Evolutionary conservation across 2,888 invertebrate species (phyloP).

Genomic region (Limnephilus auricula): DNA sequence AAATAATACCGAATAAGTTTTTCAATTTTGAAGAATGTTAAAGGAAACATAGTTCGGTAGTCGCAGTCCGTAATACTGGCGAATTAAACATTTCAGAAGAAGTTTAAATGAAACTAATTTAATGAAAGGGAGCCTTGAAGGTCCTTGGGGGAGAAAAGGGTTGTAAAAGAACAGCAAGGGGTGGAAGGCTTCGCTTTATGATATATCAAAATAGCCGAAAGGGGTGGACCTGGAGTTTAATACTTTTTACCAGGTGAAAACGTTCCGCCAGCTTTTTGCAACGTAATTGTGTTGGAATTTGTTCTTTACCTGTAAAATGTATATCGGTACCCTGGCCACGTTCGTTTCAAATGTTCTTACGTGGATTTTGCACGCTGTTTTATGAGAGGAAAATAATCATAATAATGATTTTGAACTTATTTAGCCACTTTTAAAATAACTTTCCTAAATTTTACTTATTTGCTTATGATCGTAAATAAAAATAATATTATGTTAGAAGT

Average conservation of each 20-base stretch:
- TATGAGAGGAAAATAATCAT: not conserved
- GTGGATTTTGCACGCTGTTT: not conserved
- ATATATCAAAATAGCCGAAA: not conserved
- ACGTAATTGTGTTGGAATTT: not conserved
- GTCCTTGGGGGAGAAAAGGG: not conserved
- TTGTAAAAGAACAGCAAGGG: not conserved
- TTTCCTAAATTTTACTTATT: not conserved
- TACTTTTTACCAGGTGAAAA: not conserved
- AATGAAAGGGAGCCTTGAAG: not conserved
- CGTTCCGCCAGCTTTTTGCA: not conserved
- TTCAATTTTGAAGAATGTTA: not conserved
- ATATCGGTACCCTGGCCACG: not conserved
- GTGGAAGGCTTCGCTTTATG: not conserved
- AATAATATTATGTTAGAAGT: not conserved
- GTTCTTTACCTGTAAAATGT: not conserved
- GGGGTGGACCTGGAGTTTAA: not conserved
- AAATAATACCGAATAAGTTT: not conserved
- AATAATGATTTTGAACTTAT: not conserved
- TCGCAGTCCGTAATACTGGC: not conserved
- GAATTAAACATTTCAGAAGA: not conserved
- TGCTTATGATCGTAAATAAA: not conserved
- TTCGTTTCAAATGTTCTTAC: not conserved
- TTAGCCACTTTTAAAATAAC: not conserved
- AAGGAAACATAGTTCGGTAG: not conserved
- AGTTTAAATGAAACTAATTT: constrained; percentile 16